Conservation (phyloP, 1,140 invertebrate genomes). For the Luehdorfia chinensis region DNA sequence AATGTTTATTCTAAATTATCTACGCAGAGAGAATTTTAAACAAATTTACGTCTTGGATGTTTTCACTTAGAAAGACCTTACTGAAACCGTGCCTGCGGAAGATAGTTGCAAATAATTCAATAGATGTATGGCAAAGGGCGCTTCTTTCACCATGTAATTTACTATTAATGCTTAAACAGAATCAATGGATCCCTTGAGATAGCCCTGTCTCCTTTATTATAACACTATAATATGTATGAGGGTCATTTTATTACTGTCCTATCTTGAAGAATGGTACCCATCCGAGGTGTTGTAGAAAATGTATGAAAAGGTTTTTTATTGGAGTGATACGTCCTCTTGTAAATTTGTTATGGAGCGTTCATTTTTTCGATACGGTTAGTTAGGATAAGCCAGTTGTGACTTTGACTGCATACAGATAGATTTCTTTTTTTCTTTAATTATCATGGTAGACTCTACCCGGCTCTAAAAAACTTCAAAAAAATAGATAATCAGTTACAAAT, state of each 20-base stretch:
- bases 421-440: too few species aligned
- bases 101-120: slow-evolving; percentile 24
- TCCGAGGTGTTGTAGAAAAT: slow-evolving; percentile 35
- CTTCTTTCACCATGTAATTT: slow-evolving; percentile 31
- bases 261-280: slow-evolving; percentile 35
- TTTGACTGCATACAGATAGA: too few species aligned
- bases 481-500: too few species aligned
- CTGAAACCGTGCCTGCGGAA: not conserved
- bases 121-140: slow-evolving; percentile 13
- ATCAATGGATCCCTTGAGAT: slow-evolving; percentile 57
- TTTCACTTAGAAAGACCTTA: not conserved
- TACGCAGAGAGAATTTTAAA: not conserved
- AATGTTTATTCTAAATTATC: slow-evolving; percentile 7
- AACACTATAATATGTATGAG: slow-evolving; percentile 56
- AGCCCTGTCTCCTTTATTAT: slow-evolving; percentile 49
- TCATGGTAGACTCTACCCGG: too few species aligned
- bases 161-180: slow-evolving; percentile 58
- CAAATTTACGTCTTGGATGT: slow-evolving; percentile 7
- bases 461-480: too few species aligned
- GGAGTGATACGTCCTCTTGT: slow-evolving; percentile 28
- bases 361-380: slow-evolving; percentile 21
- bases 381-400: slow-evolving; percentile 21
- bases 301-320: slow-evolving; percentile 44
- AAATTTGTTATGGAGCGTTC: slow-evolving; percentile 26
- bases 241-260: slow-evolving; percentile 53